Percentiles rank a stretch among this genome's conserved stretches.
Evolutionary conservation across 2,888 invertebrate genomes (phyloP).

Genomic region (Andrena bucephala): DNA sequence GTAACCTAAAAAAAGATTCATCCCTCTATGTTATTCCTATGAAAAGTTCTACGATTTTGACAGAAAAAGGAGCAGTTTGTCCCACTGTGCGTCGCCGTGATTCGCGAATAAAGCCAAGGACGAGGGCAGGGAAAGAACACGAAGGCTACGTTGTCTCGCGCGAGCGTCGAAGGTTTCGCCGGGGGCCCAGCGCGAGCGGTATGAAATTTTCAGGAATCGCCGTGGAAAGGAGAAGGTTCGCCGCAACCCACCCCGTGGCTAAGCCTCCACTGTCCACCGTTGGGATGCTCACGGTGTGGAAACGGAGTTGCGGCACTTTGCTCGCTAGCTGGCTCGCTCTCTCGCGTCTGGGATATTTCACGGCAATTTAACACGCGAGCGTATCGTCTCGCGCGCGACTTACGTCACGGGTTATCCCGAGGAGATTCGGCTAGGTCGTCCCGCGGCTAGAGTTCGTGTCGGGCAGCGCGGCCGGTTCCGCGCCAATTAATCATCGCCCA

Average conservation of each 20-base stretch:
- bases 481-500: slow-evolving; percentile 78
- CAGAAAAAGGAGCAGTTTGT: too few relatives aligned
- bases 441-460: slow-evolving; percentile 30
- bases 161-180: slow-evolving; percentile 18
- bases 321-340: not conserved
- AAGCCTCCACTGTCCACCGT: too few relatives aligned
- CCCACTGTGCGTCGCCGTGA: not conserved
- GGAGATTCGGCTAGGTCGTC: slow-evolving; percentile 37
- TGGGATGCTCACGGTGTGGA: too few relatives aligned
- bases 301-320: too few relatives aligned
- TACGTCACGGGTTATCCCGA: slow-evolving; percentile 25
- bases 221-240: slow-evolving; percentile 21
- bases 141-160: slow-evolving; percentile 21
- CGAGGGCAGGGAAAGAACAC: slow-evolving; percentile 5
- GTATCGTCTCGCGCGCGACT: slow-evolving; percentile 7
- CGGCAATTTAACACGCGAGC: slow-evolving; percentile 31
- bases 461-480: slow-evolving; percentile 56
- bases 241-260: not conserved
- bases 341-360: slow-evolving; percentile 26
- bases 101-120: slow-evolving; percentile 31
- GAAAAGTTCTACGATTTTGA: too few relatives aligned
- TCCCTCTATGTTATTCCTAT: too few relatives aligned
- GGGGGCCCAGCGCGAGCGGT: not conserved
- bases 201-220: slow-evolving; percentile 33
- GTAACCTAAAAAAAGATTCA: too few relatives aligned